Percentiles rank a stretch among this genome's conserved stretches.
phyloP scores from a whole-genome alignment of 2,113 vertebrate species.

The Sigmodon hispidus region DNA sequence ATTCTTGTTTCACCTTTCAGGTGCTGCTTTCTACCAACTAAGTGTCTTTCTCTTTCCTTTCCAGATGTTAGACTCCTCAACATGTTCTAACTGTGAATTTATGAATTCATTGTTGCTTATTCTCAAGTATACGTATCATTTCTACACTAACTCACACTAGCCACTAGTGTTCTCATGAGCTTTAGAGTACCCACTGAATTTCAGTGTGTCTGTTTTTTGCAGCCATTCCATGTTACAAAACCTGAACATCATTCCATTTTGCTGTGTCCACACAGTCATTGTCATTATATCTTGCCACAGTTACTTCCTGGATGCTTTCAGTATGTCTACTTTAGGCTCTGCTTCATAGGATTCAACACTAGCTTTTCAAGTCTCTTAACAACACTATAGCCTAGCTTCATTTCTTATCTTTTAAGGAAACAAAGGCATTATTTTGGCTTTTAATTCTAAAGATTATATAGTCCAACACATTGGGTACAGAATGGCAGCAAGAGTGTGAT shows the following conservation, averaged over 20 bases:
- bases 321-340: background rate
- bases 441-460: too few relatives aligned
- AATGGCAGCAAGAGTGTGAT: too few relatives aligned
- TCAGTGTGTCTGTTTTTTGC: background rate
- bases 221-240: background rate
- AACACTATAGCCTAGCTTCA: background rate
- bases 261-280: fast-evolving
- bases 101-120: background rate
- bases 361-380: background rate
- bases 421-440: background rate
- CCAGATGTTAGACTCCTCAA: background rate
- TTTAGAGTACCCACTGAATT: background rate
- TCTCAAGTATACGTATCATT: too few relatives aligned
- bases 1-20: background rate
- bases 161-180: too few relatives aligned
- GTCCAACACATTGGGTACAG: background rate
- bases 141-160: too few relatives aligned
- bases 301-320: too few relatives aligned
- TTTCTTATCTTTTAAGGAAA: background rate
- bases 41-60: background rate
- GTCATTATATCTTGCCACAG: background rate
- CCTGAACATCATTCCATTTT: too few relatives aligned
- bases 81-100: too few relatives aligned
- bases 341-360: background rate
- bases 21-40: too few relatives aligned